phyloP scores from a whole-genome alignment of 2,797 vertebrate species.

The Sylvia borin region DNA sequence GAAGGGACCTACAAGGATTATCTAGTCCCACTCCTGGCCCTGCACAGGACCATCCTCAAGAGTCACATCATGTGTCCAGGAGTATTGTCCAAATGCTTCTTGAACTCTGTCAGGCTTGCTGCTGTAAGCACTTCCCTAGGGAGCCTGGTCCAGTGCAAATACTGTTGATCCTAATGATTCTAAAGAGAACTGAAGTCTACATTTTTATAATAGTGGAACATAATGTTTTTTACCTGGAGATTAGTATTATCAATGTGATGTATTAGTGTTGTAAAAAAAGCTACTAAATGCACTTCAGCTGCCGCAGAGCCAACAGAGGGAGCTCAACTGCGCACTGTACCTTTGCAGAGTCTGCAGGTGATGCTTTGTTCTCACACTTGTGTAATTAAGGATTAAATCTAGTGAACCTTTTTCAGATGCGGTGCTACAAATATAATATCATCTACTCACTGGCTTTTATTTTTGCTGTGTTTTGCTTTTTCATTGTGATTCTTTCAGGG shows the following conservation, averaged over 20 bases:
- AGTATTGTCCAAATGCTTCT: neutral
- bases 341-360: neutral
- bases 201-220: neutral
- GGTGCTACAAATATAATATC: neutral
- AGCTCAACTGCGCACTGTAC: neutral
- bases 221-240: neutral
- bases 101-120: neutral
- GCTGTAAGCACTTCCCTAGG: neutral
- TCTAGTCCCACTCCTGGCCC: fast-evolving
- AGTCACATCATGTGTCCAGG: neutral
- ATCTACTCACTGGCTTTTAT: neutral
- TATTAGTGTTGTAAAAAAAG: neutral
- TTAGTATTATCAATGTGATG: neutral
- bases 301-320: slow-evolving; percentile 62
- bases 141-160: neutral
- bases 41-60: neutral
- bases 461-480: neutral
- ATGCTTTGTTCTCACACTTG: neutral
- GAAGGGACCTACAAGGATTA: neutral
- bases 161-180: neutral
- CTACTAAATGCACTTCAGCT: neutral
- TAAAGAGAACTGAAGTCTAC: neutral
- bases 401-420: neutral
- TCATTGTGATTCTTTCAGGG: neutral
- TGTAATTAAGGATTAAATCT: neutral